These are phyloP conservation scores for Nicator chloris DNA, from an alignment of 2,113 vertebrate genomes.

Conservation along the genomic window DNA sequence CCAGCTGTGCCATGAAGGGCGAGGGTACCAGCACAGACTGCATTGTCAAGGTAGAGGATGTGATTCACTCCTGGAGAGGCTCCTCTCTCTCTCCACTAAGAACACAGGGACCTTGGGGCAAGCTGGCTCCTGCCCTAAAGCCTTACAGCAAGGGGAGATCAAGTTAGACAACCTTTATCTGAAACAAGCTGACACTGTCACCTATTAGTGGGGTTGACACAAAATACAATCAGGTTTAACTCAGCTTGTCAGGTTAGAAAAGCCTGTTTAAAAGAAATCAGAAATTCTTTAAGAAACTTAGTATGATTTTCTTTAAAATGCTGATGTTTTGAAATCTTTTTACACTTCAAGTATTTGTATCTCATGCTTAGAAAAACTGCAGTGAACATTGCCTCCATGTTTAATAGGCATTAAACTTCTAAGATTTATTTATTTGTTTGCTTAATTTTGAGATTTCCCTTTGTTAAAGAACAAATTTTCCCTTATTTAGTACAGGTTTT, in stretches of 20 bases:
- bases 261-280: neutral
- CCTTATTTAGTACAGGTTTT: conserved; percentile 32
- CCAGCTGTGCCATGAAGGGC: fast-evolving
- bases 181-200: neutral
- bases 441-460: conserved; percentile 35
- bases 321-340: neutral
- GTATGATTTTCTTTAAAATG: neutral
- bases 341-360: neutral
- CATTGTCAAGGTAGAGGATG: fast-evolving
- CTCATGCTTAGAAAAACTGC: neutral
- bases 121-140: neutral
- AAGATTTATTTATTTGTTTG: neutral
- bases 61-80: neutral
- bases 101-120: neutral
- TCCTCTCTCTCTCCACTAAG: neutral
- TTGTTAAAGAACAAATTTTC: neutral
- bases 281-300: neutral
- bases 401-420: conserved; percentile 22
- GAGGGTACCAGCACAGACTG: neutral
- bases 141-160: neutral
- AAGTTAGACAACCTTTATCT: neutral
- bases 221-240: neutral
- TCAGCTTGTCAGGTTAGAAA: neutral
- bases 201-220: neutral
- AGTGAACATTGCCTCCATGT: neutral